Conservation (phyloP, 2,113 vertebrate species). For the Cyphomyrus discorhynchus region DNA sequence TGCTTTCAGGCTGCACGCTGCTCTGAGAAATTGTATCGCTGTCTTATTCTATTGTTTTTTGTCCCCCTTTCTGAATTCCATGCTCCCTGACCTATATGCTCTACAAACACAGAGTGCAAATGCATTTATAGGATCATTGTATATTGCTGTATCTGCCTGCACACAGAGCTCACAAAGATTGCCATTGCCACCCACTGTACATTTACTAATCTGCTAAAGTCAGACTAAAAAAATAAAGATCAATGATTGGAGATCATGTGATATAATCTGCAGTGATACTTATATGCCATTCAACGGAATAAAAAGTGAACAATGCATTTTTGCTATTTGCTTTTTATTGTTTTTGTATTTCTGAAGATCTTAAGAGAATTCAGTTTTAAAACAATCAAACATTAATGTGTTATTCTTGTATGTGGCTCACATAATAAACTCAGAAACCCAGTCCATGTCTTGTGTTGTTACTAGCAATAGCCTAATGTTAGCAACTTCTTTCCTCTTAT, state of each 20-base stretch:
- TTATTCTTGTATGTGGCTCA: not conserved
- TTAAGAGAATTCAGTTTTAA: not conserved
- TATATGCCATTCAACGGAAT: not conserved
- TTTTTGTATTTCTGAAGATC: not conserved
- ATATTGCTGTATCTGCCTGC: slow-evolving; percentile 14
- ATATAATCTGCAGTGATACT: not conserved
- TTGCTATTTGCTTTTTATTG: not conserved
- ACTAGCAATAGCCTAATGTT: not conserved
- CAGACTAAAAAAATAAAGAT: not conserved
- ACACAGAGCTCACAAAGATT: slow-evolving; percentile 11
- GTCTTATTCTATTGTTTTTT: slow-evolving; percentile 19
- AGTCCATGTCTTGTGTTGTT: not conserved
- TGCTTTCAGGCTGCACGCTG: not conserved
- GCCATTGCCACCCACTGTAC: not conserved
- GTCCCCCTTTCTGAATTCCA: slow-evolving; percentile 17
- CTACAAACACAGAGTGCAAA: slow-evolving; percentile 17
- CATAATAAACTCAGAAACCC: not conserved
- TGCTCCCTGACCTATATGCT: slow-evolving; percentile 13
- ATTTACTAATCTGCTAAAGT: not conserved
- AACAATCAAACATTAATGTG: not conserved
- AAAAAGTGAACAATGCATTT: not conserved
- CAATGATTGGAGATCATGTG: not conserved
- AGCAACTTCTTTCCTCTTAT: not conserved
- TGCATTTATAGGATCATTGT: slow-evolving; percentile 18
- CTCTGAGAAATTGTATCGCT: slow-evolving; percentile 15